phyloP scores from a whole-genome alignment of 2,113 vertebrate genomes.

The Speoplatyrhinus poulsoni region DNA sequence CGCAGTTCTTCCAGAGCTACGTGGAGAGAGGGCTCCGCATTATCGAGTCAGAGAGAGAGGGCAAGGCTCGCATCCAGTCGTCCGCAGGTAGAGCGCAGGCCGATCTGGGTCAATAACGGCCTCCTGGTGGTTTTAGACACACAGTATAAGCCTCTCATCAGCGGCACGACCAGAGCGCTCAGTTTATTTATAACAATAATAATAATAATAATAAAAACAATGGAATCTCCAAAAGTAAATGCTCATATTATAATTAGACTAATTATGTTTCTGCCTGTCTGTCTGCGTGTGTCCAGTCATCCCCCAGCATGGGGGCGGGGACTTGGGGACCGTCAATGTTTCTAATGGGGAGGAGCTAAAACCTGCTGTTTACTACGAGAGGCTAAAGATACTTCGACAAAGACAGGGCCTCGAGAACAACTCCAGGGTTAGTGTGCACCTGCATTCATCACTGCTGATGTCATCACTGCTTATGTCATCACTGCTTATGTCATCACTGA shows the following conservation, averaged over 20 bases:
- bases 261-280: background rate
- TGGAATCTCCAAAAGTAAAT: background rate
- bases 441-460: background rate
- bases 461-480: background rate
- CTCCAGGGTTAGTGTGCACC: constrained; percentile 80
- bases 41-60: constrained; percentile 93
- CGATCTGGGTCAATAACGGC: no score
- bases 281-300: constrained; percentile 74
- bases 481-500: no score
- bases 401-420: constrained; percentile 92
- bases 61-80: constrained; percentile 84
- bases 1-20: constrained; percentile 98
- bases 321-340: constrained; percentile 81
- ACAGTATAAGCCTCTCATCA: background rate
- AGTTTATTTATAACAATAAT: background rate
- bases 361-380: constrained; percentile 93
- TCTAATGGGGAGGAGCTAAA: constrained; percentile 91
- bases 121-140: background rate
- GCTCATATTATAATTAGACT: background rate
- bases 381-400: constrained; percentile 95
- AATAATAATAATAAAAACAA: background rate
- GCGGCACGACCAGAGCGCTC: background rate
- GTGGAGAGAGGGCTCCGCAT: constrained; percentile 95
- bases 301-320: constrained; percentile 80
- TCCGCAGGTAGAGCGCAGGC: constrained; percentile 79